phyloP scores from a whole-genome alignment of 1,140 invertebrate species.

The Planococcus citri region DNA sequence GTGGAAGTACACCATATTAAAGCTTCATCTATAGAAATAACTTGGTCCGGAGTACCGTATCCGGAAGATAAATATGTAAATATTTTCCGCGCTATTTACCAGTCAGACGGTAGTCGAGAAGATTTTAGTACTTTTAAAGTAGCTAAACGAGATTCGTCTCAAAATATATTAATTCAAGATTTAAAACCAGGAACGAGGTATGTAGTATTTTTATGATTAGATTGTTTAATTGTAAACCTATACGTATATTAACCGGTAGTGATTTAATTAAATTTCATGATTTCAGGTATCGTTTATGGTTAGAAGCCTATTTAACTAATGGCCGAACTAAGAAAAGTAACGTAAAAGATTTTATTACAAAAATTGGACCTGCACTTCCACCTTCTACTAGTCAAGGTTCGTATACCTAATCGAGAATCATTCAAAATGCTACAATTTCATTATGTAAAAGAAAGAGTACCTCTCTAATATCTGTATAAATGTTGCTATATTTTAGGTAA shows the following conservation, averaged over 20 bases:
- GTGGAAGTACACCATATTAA: conserved; percentile 61
- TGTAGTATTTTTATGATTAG: conserved; percentile 16
- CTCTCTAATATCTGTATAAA: background rate
- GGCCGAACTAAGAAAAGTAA: conserved; percentile 79
- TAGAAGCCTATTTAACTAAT: conserved; percentile 76
- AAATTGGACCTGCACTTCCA: conserved; percentile 48
- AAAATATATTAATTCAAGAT: conserved; percentile 51
- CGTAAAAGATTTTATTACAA: conserved; percentile 74
- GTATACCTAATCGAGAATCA: background rate
- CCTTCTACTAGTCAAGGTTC: conserved; percentile 40
- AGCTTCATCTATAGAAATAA: conserved; percentile 57
- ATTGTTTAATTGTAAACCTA: too few species aligned
- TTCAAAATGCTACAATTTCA: background rate
- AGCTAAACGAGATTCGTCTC: conserved; percentile 61
- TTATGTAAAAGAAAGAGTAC: too few species aligned
- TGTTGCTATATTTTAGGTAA: conserved; percentile 39
- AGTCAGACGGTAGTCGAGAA: conserved; percentile 56
- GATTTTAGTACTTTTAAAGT: conserved; percentile 71
- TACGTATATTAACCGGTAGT: too few species aligned
- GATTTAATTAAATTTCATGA: background rate
- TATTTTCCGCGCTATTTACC: conserved; percentile 73
- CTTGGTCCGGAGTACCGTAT: conserved; percentile 68
- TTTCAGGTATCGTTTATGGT: conserved; percentile 63
- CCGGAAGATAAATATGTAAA: conserved; percentile 83
- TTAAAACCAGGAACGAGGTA: conserved; percentile 64